Percentiles rank a stretch among this genome's conserved stretches.
These are phyloP conservation scores for Hylyphantes graminicola DNA, from an alignment of 1,140 invertebrate genomes.

Conservation along the genomic window DNA sequence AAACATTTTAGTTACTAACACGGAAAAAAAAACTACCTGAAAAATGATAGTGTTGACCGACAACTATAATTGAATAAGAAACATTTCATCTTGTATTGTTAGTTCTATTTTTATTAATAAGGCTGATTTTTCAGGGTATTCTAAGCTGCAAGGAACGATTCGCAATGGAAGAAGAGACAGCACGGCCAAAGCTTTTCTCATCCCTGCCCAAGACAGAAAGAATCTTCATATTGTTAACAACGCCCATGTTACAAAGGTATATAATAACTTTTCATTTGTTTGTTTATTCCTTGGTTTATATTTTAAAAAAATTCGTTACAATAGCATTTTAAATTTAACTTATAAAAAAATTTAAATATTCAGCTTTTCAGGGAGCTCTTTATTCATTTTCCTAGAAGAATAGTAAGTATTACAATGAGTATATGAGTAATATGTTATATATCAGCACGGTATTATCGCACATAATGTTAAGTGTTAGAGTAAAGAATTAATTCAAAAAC, in stretches of 20 bases:
- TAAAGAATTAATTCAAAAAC: background rate
- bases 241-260: constrained; percentile 60
- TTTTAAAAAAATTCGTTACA: background rate
- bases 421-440: too few species aligned
- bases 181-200: constrained; percentile 86
- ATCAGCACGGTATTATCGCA: background rate
- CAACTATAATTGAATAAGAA: background rate
- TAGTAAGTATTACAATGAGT: background rate
- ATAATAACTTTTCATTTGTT: background rate
- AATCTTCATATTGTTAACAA: constrained; percentile 80
- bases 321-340: background rate
- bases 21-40: too few species aligned
- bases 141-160: constrained; percentile 81
- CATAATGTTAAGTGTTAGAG: background rate
- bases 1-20: too few species aligned
- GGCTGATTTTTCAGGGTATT: constrained; percentile 40
- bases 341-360: background rate
- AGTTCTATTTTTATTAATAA: too few species aligned
- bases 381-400: background rate
- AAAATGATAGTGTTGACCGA: background rate
- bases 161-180: constrained; percentile 85
- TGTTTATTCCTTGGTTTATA: background rate
- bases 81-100: background rate
- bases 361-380: background rate
- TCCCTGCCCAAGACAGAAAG: constrained; percentile 78